Evolutionary conservation across 23 tunicate genomes (phyloP).

Genomic region (Ascidia mentula): DNA sequence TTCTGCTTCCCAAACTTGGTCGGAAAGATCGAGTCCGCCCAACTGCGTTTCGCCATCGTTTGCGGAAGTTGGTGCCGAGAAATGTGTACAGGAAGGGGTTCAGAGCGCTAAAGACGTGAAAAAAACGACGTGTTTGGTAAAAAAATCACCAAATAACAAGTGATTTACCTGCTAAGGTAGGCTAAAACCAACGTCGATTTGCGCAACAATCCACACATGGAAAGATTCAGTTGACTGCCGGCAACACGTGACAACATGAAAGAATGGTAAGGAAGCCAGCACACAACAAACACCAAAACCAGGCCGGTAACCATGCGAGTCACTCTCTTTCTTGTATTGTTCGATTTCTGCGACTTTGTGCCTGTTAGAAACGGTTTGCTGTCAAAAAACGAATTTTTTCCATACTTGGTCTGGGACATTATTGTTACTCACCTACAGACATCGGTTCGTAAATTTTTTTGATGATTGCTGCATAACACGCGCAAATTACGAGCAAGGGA

Average conservation of each 20-base stretch:
- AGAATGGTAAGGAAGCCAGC: conserved; percentile 91
- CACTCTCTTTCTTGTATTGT: conserved; percentile 73
- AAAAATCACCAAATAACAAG: neutral
- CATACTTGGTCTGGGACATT: neutral
- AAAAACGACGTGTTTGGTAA: neutral
- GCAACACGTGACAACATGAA: conserved; percentile 65
- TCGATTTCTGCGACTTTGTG: conserved; percentile 55
- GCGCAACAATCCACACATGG: conserved; percentile 18
- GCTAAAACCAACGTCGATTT: conserved; percentile 57
- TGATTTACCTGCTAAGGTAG: conserved; percentile 70
- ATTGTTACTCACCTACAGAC: conserved; percentile 44
- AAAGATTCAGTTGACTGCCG: conserved; percentile 29
- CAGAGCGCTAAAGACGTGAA: conserved; percentile 37
- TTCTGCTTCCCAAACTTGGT: conserved; percentile 61
- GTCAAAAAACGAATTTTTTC: neutral
- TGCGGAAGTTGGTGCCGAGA: conserved; percentile 75
- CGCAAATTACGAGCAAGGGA: conserved; percentile 64
- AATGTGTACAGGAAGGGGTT: conserved; percentile 89
- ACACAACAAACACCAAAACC: conserved; percentile 71
- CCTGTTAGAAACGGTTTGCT: conserved; percentile 7
- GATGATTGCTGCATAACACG: conserved; percentile 55
- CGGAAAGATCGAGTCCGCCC: conserved; percentile 60
- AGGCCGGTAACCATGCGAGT: conserved; percentile 83
- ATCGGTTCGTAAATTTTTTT: conserved; percentile 55
- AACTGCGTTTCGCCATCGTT: conserved; percentile 65